Evolutionary conservation across 2,888 invertebrate genomes (phyloP).

Genomic region (Dryobotodes eremita): DNA sequence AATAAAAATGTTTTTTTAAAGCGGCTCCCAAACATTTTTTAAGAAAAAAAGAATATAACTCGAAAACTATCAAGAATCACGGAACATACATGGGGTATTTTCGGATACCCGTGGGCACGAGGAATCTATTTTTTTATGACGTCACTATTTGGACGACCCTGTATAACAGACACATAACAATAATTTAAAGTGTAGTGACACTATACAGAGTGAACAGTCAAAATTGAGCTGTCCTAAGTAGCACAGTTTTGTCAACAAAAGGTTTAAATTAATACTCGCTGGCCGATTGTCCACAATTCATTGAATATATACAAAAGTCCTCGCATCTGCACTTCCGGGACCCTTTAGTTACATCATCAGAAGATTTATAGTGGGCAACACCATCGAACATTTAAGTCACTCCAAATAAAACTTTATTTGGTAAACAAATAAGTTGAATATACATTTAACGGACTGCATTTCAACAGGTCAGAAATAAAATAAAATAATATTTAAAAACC

Average conservation of each 20-base stretch:
- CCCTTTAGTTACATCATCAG: conserved; percentile 68
- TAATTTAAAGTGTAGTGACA: conserved; percentile 48
- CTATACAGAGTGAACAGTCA: conserved; percentile 44
- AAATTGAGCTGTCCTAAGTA: conserved; percentile 60
- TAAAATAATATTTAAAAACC: conserved; percentile 32
- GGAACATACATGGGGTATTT: no score
- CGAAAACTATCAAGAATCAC: no score
- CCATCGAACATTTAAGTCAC: background rate
- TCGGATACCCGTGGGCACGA: no score
- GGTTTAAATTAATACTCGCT: conserved; percentile 56
- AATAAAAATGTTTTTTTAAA: no score
- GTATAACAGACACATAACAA: conserved; percentile 28
- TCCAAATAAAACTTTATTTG: conserved; percentile 26
- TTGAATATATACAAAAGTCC: conserved; percentile 68
- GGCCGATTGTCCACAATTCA: conserved; percentile 69
- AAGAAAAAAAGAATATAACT: no score
- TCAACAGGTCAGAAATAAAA: conserved; percentile 15
- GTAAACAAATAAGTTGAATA: background rate
- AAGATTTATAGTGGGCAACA: conserved; percentile 62
- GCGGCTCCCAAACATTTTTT: no score
- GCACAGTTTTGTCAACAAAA: conserved; percentile 55
- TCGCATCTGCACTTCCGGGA: conserved; percentile 77
- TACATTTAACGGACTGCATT: background rate
- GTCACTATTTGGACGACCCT: no score
- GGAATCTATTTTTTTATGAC: no score